These are phyloP conservation scores for Callospermophilus lateralis DNA, from an alignment of 2,113 vertebrate species.

Conservation along the genomic window DNA sequence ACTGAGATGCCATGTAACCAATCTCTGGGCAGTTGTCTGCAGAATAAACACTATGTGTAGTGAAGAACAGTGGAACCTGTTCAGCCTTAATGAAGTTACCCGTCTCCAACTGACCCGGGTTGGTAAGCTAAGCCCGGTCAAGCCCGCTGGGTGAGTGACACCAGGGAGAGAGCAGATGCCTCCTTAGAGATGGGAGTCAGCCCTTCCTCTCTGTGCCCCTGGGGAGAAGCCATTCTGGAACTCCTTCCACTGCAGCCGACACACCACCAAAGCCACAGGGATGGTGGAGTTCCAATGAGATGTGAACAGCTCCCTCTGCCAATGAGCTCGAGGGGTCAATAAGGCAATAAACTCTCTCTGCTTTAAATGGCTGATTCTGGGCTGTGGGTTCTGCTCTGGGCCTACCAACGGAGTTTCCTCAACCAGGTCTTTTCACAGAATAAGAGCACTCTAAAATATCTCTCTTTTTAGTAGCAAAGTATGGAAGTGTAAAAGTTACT, in stretches of 20 bases:
- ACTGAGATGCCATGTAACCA: background rate
- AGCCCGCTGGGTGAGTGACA: background rate
- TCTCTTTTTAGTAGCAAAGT: background rate
- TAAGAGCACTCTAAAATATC: background rate
- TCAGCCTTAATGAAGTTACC: background rate
- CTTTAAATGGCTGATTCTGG: background rate
- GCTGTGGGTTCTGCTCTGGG: fast-evolving
- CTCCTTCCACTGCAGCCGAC: background rate
- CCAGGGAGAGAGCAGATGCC: background rate
- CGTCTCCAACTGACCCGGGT: background rate
- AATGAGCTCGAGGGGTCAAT: background rate
- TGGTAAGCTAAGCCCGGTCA: background rate
- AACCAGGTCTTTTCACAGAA: fast-evolving
- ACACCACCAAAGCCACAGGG: background rate
- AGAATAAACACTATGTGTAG: background rate
- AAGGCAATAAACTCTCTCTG: background rate
- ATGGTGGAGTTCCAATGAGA: background rate
- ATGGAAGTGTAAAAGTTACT: background rate
- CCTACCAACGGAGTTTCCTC: background rate
- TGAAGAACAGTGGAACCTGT: background rate
- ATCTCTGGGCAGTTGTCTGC: background rate
- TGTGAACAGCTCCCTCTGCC: background rate
- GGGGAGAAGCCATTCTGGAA: background rate
- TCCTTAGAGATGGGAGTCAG: too few relatives aligned
- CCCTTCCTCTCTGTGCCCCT: background rate